Base-by-base conservation (phyloP, 2,113 vertebrate genomes). In the Callopanchax toddi region DNA sequence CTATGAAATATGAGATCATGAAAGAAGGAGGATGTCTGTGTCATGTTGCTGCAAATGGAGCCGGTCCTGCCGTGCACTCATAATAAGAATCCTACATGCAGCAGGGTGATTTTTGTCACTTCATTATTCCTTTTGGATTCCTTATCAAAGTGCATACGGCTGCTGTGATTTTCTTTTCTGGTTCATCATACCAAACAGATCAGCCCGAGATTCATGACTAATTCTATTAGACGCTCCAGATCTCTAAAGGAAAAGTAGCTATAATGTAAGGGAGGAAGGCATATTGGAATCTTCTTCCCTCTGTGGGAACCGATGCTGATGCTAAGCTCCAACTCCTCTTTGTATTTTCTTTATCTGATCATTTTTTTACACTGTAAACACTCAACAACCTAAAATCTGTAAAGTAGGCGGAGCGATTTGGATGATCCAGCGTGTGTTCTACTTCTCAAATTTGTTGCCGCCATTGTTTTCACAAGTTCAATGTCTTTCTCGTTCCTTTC, bases 131-230 rank as follows among this genome's bases (percentile, higher is more conserved):
- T 62, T 81, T 83, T 84, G 60, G 75, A 76, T 72, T 67, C 45
- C 66, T 66, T 68, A 75, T 86, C 80, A 82, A 88, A 86, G 84
- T 82, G 67, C 62, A 80, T 80, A 85, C 34, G 52, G 60, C 4
- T 20, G 51, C 74, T 78, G 60, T 78, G 76, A 82, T 86, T 68
- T 32, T 57, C 25, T 63, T 69, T 71, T 83, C 55, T 71, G 71
- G 63, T 79, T 78, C 73, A 78, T 82, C 62, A 66, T 13, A 67
- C 71, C 67, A 76, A 72, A 80, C 54, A 78, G 62, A 79, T 72
- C 66, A 73, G 71, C 32, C 51, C 13, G 46, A 74, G 63, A 71
- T 67, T 79, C 71, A 78, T 78, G 72, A 53, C 46, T 74, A 74
- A 83, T 83, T 78, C 67, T 61, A 73, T 81, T 79, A 66, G 62